A percentile compares a stretch with the other conserved stretches of the same genome.
These are phyloP conservation scores for Struthidea cinerea DNA, from an alignment of 2,113 vertebrate species.

Conservation along the genomic window DNA sequence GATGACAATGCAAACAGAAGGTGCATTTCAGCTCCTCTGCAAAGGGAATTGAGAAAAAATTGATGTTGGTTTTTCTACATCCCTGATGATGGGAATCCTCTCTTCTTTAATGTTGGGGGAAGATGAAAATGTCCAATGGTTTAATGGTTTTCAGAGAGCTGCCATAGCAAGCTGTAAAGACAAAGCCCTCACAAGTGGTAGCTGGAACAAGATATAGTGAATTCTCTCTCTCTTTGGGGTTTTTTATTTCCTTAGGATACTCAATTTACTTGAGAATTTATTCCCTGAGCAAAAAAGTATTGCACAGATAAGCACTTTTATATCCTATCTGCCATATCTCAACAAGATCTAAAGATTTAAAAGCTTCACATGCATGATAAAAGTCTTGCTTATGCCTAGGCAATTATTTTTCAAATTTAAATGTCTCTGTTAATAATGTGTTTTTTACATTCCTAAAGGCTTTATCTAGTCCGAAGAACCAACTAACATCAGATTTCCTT, in stretches of 20 bases:
- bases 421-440: constrained; percentile 2
- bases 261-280: background rate
- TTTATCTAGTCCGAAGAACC: background rate
- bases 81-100: background rate
- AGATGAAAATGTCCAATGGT: background rate
- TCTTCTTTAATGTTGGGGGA: background rate
- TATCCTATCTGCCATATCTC: constrained; percentile 13
- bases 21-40: background rate
- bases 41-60: background rate
- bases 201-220: background rate
- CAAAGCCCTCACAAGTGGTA: background rate
- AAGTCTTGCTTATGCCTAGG: constrained; percentile 3
- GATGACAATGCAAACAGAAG: background rate
- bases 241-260: background rate
- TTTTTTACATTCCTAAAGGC: background rate
- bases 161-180: background rate
- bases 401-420: constrained; percentile 50
- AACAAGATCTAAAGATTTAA: constrained; percentile 25
- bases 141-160: background rate
- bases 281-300: background rate
- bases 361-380: constrained; percentile 17
- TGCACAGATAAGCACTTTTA: background rate
- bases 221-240: background rate
- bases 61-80: background rate
- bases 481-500: background rate